Conservation (phyloP, 2,113 vertebrate species). For the Nannospalax galili region DNA sequence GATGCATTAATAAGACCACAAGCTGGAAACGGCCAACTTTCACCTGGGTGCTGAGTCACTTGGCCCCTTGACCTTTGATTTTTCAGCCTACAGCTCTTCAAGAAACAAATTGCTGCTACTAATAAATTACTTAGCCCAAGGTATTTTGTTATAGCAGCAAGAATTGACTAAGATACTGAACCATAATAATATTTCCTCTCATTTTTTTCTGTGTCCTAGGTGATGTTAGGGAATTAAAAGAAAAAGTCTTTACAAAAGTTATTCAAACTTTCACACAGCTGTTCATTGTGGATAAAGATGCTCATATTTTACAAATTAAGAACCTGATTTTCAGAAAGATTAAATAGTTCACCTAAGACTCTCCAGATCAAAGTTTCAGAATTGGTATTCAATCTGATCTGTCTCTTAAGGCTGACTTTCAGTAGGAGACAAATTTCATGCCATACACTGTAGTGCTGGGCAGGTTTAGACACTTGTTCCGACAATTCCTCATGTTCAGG, state of each 20-base stretch:
- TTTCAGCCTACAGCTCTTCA: not conserved
- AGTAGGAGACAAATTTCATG: not conserved
- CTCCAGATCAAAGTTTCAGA: not conserved
- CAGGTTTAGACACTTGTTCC: not conserved
- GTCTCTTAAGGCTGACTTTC: not conserved
- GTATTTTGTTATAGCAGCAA: not conserved
- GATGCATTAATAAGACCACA: too few species aligned
- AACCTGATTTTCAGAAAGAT: not conserved
- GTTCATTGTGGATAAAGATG: not conserved
- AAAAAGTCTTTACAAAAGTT: not conserved
- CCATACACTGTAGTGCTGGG: fast-evolving
- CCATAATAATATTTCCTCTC: not conserved
- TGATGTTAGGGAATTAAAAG: not conserved
- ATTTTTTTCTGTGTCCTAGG: not conserved
- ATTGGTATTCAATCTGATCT: not conserved
- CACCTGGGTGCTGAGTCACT: too few species aligned
- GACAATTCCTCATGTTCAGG: not conserved
- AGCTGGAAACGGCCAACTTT: not conserved
- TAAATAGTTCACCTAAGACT: not conserved
- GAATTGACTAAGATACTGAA: not conserved
- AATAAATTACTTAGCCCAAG: not conserved
- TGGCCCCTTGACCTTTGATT: not conserved
- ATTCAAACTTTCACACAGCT: not conserved
- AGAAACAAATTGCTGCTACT: not conserved
- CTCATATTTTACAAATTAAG: not conserved